These are phyloP conservation scores for Arrhamphus sclerolepis DNA, from an alignment of 2,797 vertebrate species.

Conservation along the genomic window DNA sequence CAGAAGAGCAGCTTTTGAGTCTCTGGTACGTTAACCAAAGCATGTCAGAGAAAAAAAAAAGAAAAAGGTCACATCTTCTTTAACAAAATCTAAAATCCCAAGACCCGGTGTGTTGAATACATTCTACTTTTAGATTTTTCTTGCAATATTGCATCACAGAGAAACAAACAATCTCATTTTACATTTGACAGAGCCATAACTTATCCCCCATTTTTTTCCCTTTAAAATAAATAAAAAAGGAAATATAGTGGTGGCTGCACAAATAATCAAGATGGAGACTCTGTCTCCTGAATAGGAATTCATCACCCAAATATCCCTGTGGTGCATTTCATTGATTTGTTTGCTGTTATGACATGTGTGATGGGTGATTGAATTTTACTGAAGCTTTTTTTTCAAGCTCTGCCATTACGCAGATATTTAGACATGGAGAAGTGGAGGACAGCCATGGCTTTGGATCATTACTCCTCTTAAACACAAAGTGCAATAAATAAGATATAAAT, in stretches of 20 bases:
- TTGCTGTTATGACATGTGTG: constrained; percentile 46
- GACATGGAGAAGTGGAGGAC: constrained; percentile 31
- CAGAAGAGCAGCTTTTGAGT: too few relatives aligned
- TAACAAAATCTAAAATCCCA: constrained; percentile 18
- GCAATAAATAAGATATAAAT: constrained; percentile 58
- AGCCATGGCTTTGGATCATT: constrained; percentile 44
- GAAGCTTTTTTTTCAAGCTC: constrained; percentile 50
- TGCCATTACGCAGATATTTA: constrained; percentile 55
- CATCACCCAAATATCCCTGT: constrained; percentile 46
- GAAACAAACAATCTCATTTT: constrained; percentile 36
- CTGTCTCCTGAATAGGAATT: constrained; percentile 49
- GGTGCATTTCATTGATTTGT: constrained; percentile 63
- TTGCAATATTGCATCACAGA: constrained; percentile 29
- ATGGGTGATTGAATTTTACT: constrained; percentile 65
- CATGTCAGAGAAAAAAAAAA: constrained; percentile 3
- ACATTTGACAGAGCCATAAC: constrained; percentile 15
- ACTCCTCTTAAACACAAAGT: constrained; percentile 58
- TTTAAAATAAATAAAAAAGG: not conserved
- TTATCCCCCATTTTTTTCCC: constrained; percentile 20
- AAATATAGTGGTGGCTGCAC: constrained; percentile 7
- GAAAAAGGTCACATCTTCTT: too few relatives aligned
- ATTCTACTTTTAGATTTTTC: constrained; percentile 8
- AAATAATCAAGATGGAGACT: constrained; percentile 28
- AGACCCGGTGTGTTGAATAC: constrained; percentile 35
- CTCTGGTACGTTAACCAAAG: not conserved